Evolutionary conservation across 2,888 invertebrate species (phyloP), one percentile per base, ranked within the genome.

Genomic region (Toxonevra muliebris): DNA sequence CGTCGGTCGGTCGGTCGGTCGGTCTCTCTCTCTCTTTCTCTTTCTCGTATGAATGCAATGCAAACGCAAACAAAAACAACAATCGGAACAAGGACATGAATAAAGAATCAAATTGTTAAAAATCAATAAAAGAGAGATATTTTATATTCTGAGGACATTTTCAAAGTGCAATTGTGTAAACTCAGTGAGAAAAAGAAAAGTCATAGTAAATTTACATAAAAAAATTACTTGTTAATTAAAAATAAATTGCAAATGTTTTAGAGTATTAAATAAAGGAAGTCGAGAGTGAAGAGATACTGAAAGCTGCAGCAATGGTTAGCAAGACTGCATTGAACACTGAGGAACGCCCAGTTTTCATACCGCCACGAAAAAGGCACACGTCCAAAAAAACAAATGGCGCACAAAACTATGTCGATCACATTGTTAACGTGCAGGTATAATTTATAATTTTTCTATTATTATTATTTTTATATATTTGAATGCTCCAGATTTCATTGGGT

Each of bases 341-440:
- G 66, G 82, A 83, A 80, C 82, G 84, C 77, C 89, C 89, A 12
- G 83, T 88, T 76, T 88, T 90, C 77, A 88, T 89, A 78, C 85
- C 89, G 73, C 89, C 90, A 84, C 79, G 86, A 61, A 89, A 85
- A 87, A 88, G 86, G 81, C 89, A 80, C 87, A 87, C 81, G n/a
- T 76, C 79, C 77, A 89, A 88, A 71, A 88, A 88, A 82, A 86
- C 87, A 77, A 85, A 84, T 74, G 87, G 86, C 74, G 77, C 85
- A 41, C 85, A 86, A 70, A 87, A 88, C 76, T 88, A 89, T 85
- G 89, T 89, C 63, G 90, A 90, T 76, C 90, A 89, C 76, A 89
- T 90, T 69, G 89, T 89, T 72, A 87, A 87, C 71, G 87, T 89
- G 55, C 89, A 89, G 86, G 89, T 89, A 75, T 41, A 30, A 40